Base-by-base conservation (phyloP, 2,797 vertebrate species). In the Diplodus puntazzo region DNA sequence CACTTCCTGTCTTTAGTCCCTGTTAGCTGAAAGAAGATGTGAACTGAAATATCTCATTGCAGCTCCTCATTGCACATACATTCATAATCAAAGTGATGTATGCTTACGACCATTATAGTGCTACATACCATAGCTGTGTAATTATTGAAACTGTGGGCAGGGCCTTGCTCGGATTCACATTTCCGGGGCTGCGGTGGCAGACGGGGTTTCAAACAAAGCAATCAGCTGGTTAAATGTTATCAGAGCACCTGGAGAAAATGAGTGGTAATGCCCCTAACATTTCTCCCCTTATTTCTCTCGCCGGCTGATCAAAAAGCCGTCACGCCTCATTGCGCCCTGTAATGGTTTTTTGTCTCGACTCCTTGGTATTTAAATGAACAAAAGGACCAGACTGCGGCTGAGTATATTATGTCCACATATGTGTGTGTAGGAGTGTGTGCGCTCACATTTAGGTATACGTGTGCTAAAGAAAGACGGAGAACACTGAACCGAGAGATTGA, bases 281-380 rank as follows among this genome's bases (percentile, higher is more conserved):
- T 79, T 79, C 80, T 74, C 75, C 77, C 57, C 58, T 84, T 79
- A 80, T 74, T 85, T 84, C 83, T 85, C 71, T 70, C 80, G 85
- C 60, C 48, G 53, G 77, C 66, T 84, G 82, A 92, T 91, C 88
- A 90, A 84, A 91, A 92, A 78, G 84, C 77, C 49, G 87, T 90
- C 90, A 90, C 64, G 79, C 83, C 86, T 93, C 88, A 91, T 88
- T 90, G 91, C 73, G 1, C 80, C 58, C 78, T 25, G n/a, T 95
- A 90, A 94, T 92, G 83, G 25, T 82, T 77, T 80, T 83, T 80
- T 81, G 68, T 88, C 83, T 85, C 75, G 72, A 79, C 79, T 76
- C 60, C 68, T 69, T 81, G 73, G 86, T 89, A 93, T 92, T 89
- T 86, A 90, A 93, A 92, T 89, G 74, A 93, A 91, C 81, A 73